Conservation (phyloP, 2,113 vertebrate species). For the Sardina pilchardus region DNA sequence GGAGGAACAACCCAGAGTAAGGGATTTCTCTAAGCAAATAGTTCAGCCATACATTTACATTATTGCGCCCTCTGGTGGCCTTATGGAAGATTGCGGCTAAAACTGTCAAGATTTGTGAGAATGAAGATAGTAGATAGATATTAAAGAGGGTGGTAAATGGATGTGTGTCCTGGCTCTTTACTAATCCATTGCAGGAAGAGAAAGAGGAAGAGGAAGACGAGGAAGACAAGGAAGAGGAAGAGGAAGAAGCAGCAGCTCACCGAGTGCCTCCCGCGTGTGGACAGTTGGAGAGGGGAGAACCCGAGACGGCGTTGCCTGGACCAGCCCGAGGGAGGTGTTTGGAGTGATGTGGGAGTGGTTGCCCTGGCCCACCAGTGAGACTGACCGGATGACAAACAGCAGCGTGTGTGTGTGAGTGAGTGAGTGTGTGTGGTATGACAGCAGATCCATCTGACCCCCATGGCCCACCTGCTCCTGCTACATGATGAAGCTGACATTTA, state of each 20-base stretch:
- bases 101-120: background rate
- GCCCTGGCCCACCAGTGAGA: slow-evolving; percentile 62
- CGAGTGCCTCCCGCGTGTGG: slow-evolving; percentile 89
- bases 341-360: slow-evolving; percentile 83
- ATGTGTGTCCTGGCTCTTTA: no score
- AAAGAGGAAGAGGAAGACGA: background rate
- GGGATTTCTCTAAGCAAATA: background rate
- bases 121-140: background rate
- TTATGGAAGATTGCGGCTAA: background rate
- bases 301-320: slow-evolving; percentile 81
- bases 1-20: no score
- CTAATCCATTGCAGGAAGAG: no score
- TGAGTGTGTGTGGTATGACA: background rate
- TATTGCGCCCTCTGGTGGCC: background rate
- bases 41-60: background rate
- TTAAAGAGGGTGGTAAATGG: background rate
- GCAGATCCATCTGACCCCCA: background rate
- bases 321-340: slow-evolving; percentile 79
- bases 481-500: background rate
- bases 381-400: slow-evolving; percentile 43
- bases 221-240: no score
- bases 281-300: slow-evolving; percentile 89
- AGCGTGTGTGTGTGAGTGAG: background rate
- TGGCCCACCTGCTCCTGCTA: background rate
- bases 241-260: slow-evolving; percentile 63